Evolutionary conservation across 2,113 vertebrate species (phyloP).

Genomic region (Fulica atra): DNA sequence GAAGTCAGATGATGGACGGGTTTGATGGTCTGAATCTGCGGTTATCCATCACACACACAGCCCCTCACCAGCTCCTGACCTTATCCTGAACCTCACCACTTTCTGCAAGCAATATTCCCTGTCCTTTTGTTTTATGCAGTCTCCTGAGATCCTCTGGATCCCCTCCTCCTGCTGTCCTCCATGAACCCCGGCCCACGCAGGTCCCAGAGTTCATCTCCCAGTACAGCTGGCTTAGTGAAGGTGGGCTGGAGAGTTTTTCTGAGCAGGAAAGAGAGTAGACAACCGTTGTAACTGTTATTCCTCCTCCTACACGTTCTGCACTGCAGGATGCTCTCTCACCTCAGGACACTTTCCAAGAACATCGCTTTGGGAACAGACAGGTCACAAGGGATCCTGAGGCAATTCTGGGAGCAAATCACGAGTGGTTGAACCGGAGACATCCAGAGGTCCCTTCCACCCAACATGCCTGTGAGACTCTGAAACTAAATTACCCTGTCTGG

Average conservation of each 20-base stretch:
- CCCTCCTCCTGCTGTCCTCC: neutral
- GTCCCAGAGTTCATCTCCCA: neutral
- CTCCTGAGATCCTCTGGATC: neutral
- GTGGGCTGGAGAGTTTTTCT: neutral
- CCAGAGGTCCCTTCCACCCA: slow-evolving; percentile 3
- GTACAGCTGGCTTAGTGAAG: neutral
- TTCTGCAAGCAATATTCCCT: neutral
- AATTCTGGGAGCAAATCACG: neutral
- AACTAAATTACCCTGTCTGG: slow-evolving; percentile 24
- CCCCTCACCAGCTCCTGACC: neutral
- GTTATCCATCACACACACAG: neutral
- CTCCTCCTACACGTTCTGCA: neutral
- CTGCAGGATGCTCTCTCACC: neutral
- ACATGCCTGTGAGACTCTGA: neutral
- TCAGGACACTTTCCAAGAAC: neutral
- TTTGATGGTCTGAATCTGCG: neutral
- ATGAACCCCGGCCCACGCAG: neutral
- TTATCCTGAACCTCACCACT: neutral
- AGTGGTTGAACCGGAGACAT: neutral
- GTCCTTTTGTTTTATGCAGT: neutral
- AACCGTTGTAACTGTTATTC: neutral
- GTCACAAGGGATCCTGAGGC: neutral
- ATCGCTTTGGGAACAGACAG: neutral
- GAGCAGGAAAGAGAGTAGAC: neutral
- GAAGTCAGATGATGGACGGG: neutral